Conservation (phyloP, 2,888 invertebrate species). For the Phytoseiulus persimilis region DNA sequence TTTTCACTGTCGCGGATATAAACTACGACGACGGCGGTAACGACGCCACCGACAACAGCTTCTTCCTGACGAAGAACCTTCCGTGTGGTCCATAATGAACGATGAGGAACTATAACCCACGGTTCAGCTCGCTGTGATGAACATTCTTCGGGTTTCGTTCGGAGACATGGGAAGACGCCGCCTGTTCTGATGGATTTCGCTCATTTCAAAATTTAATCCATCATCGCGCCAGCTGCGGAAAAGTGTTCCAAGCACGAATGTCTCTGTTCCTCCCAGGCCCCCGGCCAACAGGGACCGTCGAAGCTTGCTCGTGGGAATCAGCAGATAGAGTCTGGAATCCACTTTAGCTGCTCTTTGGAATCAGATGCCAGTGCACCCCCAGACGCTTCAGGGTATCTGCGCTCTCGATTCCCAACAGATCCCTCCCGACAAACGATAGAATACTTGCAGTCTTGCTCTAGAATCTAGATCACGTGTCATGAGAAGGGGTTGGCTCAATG, state of each 20-base stretch:
- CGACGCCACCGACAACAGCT: background rate
- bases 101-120: background rate
- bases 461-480: no score
- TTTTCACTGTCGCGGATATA: background rate
- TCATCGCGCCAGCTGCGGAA: background rate
- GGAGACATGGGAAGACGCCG: background rate
- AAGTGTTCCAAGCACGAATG: background rate
- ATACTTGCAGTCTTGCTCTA: no score
- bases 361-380: no score
- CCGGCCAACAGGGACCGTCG: no score
- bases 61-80: background rate
- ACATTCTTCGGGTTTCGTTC: background rate
- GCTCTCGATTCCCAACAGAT: no score
- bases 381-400: no score
- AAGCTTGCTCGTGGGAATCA: no score
- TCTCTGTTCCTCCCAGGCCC: no score
- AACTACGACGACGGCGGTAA: background rate
- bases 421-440: no score
- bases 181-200: background rate
- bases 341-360: no score
- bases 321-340: no score
- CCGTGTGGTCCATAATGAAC: background rate
- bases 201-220: background rate
- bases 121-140: background rate
- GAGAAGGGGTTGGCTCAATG: no score